These are phyloP conservation scores for Poecilus cupreus DNA, from an alignment of 2,888 invertebrate genomes.

Conservation along the genomic window DNA sequence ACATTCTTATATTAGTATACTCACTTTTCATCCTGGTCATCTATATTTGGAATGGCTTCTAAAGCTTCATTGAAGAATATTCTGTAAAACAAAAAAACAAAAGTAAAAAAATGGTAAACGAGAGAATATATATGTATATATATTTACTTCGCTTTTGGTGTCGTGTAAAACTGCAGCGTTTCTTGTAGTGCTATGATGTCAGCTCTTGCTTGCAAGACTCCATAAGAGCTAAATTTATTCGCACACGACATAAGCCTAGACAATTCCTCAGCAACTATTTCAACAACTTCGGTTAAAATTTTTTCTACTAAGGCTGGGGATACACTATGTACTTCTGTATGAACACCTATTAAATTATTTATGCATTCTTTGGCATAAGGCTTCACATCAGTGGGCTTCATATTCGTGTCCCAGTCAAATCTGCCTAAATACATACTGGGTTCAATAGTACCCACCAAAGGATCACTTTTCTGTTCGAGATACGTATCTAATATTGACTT, in stretches of 20 bases:
- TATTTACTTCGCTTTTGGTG: slow-evolving; percentile 79
- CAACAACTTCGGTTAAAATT: slow-evolving; percentile 85
- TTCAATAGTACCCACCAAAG: slow-evolving; percentile 96
- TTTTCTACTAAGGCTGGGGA: slow-evolving; percentile 86
- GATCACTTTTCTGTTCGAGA: slow-evolving; percentile 93
- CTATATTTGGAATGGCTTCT: slow-evolving; percentile 83
- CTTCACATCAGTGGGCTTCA: slow-evolving; percentile 84
- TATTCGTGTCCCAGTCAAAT: slow-evolving; percentile 89
- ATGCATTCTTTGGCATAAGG: slow-evolving; percentile 93
- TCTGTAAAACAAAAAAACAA: slow-evolving; percentile 72
- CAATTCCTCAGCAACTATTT: slow-evolving; percentile 94
- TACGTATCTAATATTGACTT: slow-evolving; percentile 85
- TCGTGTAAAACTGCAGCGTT: slow-evolving; percentile 79
- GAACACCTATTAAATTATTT: slow-evolving; percentile 86
- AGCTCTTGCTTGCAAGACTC: slow-evolving; percentile 86
- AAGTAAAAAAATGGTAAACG: background rate
- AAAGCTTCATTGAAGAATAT: slow-evolving; percentile 88
- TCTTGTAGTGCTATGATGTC: slow-evolving; percentile 83
- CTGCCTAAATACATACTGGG: slow-evolving; percentile 95
- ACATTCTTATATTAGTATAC: slow-evolving; percentile 35
- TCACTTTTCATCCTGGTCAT: slow-evolving; percentile 72
- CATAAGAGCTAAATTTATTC: slow-evolving; percentile 80
- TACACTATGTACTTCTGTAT: slow-evolving; percentile 85
- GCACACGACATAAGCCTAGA: slow-evolving; percentile 90
- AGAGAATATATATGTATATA: background rate